These are phyloP conservation scores for Pachyuromys duprasi DNA, from an alignment of 2,797 vertebrate species.

Conservation along the genomic window DNA sequence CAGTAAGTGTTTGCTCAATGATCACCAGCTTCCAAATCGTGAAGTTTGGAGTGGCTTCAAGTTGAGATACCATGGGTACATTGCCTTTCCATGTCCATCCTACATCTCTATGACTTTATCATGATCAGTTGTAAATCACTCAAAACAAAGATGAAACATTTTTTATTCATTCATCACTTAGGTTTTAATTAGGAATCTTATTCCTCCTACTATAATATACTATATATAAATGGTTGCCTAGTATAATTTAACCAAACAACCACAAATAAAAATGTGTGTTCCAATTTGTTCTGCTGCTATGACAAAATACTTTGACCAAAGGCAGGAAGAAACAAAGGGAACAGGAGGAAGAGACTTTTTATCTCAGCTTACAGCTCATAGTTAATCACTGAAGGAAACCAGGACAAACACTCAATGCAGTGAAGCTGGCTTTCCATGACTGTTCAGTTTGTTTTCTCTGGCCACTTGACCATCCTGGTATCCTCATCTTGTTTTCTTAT, in stretches of 20 bases:
- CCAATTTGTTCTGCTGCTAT: background rate
- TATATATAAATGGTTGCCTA: background rate
- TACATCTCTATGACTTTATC: background rate
- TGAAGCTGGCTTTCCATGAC: background rate
- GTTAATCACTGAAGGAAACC: background rate
- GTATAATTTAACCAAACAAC: background rate
- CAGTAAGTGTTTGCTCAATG: background rate
- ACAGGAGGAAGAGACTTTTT: background rate
- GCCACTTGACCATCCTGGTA: too few relatives aligned
- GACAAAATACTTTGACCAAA: background rate
- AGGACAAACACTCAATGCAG: background rate
- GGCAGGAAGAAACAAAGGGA: too few relatives aligned
- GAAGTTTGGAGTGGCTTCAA: background rate
- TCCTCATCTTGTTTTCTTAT: background rate
- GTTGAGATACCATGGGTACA: background rate
- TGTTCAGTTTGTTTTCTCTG: background rate
- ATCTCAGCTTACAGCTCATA: background rate
- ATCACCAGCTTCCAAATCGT: background rate
- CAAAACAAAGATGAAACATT: slow-evolving; percentile 5
- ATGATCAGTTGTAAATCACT: background rate
- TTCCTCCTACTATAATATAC: background rate
- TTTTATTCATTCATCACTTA: background rate
- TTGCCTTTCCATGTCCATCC: fast-evolving
- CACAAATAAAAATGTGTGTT: background rate
- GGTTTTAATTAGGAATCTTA: background rate